Evolutionary conservation across 2,797 vertebrate genomes (phyloP).

Genomic region (Salmo trutta): DNA sequence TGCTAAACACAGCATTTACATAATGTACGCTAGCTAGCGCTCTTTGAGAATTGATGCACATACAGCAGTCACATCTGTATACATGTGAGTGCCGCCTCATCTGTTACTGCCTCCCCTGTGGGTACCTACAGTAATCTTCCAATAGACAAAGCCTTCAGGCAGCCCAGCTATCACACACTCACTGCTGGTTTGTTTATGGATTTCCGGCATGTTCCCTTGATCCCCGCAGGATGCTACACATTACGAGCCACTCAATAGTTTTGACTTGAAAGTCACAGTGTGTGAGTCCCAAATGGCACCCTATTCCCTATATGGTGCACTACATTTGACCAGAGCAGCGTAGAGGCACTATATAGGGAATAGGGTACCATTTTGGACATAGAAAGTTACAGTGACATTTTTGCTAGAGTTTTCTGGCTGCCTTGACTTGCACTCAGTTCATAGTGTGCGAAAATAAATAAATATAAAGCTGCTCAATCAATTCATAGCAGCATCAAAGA

Average conservation of each 20-base stretch:
- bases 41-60: slow-evolving; percentile 54
- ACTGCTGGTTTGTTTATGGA: slow-evolving; percentile 66
- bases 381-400: slow-evolving; percentile 39
- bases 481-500: slow-evolving; percentile 52
- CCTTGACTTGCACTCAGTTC: slow-evolving; percentile 17
- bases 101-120: slow-evolving; percentile 53
- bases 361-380: background rate
- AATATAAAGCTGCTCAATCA: slow-evolving; percentile 47
- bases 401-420: slow-evolving; percentile 19
- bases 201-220: slow-evolving; percentile 56
- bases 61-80: slow-evolving; percentile 57
- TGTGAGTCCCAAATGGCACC: background rate
- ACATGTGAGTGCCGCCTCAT: slow-evolving; percentile 48
- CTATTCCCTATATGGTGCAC: background rate
- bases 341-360: background rate
- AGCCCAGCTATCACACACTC: slow-evolving; percentile 51
- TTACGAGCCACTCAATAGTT: slow-evolving; percentile 59
- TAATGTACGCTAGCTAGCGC: background rate
- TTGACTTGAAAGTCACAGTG: slow-evolving; percentile 44
- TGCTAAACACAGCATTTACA: slow-evolving; percentile 32
- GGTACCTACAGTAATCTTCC: slow-evolving; percentile 60
- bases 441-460: slow-evolving; percentile 28
- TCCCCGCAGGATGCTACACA: slow-evolving; percentile 52
- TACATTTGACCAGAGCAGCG: background rate
- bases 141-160: slow-evolving; percentile 61